Percentiles rank a stretch among this genome's conserved stretches.
Evolutionary conservation across 2,888 invertebrate genomes (phyloP).

Genomic region (Diaphora mendica): DNA sequence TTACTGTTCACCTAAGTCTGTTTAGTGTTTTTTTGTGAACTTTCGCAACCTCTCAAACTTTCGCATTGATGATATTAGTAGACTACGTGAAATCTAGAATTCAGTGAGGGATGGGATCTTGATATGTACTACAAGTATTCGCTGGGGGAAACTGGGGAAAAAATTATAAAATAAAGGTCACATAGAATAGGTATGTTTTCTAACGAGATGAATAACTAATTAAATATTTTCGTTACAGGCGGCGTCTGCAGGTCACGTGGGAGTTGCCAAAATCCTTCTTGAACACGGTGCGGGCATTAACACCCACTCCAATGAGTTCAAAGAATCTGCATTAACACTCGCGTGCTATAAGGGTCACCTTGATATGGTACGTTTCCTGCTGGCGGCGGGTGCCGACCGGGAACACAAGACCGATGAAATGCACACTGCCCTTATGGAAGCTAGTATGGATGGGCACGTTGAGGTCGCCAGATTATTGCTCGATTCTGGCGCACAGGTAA

Average conservation of each 20-base stretch:
- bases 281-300: slow-evolving; percentile 98
- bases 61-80: too few species aligned
- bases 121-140: too few species aligned
- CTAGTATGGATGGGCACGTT: slow-evolving; percentile 99
- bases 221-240: slow-evolving; percentile 82
- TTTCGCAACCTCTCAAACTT: too few species aligned
- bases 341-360: slow-evolving; percentile 99
- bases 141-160: too few species aligned
- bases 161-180: too few species aligned
- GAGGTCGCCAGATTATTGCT: slow-evolving; percentile 97
- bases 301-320: slow-evolving; percentile 99
- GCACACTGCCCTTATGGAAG: slow-evolving; percentile 99
- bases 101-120: too few species aligned
- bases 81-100: too few species aligned
- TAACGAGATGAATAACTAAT: background rate
- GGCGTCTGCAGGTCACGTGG: slow-evolving; percentile 97
- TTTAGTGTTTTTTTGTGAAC: too few species aligned
- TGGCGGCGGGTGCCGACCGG: slow-evolving; percentile 98
- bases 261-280: slow-evolving; percentile 95
- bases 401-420: slow-evolving; percentile 99
- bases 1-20: too few species aligned
- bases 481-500: slow-evolving; percentile 97
- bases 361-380: slow-evolving; percentile 98
- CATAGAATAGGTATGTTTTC: too few species aligned
- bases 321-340: slow-evolving; percentile 97